phyloP scores from a whole-genome alignment of 2,888 invertebrate genomes.

The Smittia sp. region DNA sequence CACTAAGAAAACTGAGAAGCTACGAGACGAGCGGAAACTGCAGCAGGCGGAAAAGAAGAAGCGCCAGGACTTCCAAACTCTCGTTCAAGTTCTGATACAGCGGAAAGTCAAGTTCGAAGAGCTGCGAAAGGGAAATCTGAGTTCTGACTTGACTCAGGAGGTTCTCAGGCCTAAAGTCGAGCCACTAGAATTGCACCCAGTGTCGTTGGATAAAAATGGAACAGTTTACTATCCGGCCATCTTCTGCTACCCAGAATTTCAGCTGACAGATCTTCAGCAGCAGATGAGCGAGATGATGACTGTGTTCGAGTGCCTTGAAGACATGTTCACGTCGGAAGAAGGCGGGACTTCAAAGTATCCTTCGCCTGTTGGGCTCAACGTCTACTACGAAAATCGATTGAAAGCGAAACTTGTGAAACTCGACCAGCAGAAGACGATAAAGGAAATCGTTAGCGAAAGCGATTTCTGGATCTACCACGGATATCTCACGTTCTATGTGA shows the following conservation, averaged over 20 bases:
- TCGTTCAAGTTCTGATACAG: constrained; percentile 54
- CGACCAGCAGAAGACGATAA: constrained; percentile 58
- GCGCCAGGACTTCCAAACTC: constrained; percentile 53
- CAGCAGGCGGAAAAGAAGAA: constrained; percentile 56
- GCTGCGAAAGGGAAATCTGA: constrained; percentile 55
- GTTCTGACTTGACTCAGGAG: constrained; percentile 51
- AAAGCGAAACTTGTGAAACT: constrained; percentile 61
- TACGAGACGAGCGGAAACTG: constrained; percentile 57
- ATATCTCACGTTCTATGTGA: constrained; percentile 50
- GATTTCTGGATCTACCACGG: constrained; percentile 51
- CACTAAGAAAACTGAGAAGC: constrained; percentile 52
- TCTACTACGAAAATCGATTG: constrained; percentile 72
- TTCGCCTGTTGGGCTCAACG: constrained; percentile 58
- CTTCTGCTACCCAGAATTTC: constrained; percentile 84
- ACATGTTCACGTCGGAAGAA: constrained; percentile 65
- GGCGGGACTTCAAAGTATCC: constrained; percentile 72
- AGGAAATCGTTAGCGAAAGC: constrained; percentile 60
- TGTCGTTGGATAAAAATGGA: constrained; percentile 59
- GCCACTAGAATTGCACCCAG: constrained; percentile 63
- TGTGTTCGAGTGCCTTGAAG: constrained; percentile 60
- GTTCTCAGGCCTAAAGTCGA: constrained; percentile 64
- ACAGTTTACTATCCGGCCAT: constrained; percentile 82
- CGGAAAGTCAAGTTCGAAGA: constrained; percentile 59
- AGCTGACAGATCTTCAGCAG: constrained; percentile 82
- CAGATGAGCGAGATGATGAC: constrained; percentile 73